These are phyloP conservation scores for Lethocerus indicus DNA, from an alignment of 1,140 invertebrate genomes.

Conservation along the genomic window DNA sequence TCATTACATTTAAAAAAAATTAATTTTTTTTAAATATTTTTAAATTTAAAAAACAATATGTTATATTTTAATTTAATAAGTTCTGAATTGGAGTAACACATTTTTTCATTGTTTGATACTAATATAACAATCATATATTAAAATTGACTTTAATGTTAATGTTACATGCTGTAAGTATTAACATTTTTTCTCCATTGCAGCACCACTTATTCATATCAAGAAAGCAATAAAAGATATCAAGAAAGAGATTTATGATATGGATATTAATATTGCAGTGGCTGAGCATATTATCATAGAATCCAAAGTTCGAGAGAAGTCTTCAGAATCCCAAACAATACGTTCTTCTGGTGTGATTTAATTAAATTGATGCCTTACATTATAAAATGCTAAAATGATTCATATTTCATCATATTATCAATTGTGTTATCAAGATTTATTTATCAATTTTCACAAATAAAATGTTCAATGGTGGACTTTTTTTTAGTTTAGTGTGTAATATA, in stretches of 20 bases:
- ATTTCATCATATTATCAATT: background rate
- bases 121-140: background rate
- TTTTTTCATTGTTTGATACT: background rate
- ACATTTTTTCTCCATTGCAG: conserved; percentile 30
- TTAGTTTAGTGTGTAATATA: too few species aligned
- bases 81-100: background rate
- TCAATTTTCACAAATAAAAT: too few species aligned
- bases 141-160: background rate
- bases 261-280: conserved; percentile 75
- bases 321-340: conserved; percentile 15
- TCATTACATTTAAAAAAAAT: too few species aligned
- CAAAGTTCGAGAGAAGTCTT: conserved; percentile 39
- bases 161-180: background rate
- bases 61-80: too few species aligned
- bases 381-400: background rate
- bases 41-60: too few species aligned
- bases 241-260: conserved; percentile 75
- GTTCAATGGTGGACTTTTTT: too few species aligned
- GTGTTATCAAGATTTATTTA: too few species aligned
- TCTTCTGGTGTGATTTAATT: background rate
- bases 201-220: conserved; percentile 76
- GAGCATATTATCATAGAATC: conserved; percentile 56
- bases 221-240: conserved; percentile 73
- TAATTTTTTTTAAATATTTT: too few species aligned
- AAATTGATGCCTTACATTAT: too few species aligned